Evolutionary conservation across 1,140 invertebrate genomes (phyloP).

Genomic region (Drosophila bocki): DNA sequence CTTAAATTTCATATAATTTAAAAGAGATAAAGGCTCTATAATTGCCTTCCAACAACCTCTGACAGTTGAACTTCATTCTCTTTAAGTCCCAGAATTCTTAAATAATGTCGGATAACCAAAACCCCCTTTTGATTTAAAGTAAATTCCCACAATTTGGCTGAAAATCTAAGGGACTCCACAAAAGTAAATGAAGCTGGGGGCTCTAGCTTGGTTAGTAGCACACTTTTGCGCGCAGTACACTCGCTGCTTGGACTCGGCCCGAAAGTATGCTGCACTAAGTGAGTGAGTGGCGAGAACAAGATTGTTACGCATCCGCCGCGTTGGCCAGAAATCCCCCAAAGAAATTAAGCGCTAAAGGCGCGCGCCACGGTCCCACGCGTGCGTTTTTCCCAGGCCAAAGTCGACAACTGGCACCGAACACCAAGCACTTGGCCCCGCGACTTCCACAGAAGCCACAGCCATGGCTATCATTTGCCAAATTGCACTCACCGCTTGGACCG

Average conservation of each 20-base stretch:
- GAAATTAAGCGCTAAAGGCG: slow-evolving; percentile 77
- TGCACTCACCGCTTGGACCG: slow-evolving; percentile 54
- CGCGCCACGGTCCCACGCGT: slow-evolving; percentile 65
- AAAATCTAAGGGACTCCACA: background rate
- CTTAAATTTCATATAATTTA: background rate
- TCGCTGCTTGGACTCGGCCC: slow-evolving; percentile 24
- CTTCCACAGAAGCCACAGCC: slow-evolving; percentile 19
- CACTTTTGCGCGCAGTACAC: slow-evolving; percentile 45
- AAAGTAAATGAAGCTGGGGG: slow-evolving; percentile 12
- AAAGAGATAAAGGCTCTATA: background rate
- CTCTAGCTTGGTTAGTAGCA: slow-evolving; percentile 32
- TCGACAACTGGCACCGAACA: slow-evolving; percentile 40
- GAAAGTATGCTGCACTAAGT: slow-evolving; percentile 70
- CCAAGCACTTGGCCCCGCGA: slow-evolving; percentile 36
- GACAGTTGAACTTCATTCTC: no score
- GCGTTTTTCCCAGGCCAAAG: slow-evolving; percentile 53
- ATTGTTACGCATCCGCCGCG: slow-evolving; percentile 73
- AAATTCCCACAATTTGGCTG: background rate
- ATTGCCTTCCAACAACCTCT: background rate
- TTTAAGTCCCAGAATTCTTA: background rate
- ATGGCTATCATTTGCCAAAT: slow-evolving; percentile 61
- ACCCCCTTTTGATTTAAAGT: background rate
- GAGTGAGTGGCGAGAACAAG: slow-evolving; percentile 52
- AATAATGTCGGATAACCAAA: background rate
- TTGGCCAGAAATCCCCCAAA: slow-evolving; percentile 62